Evolutionary conservation across 2,113 vertebrate genomes (phyloP), one percentile per base, ranked within the genome.

Genomic region (Esox niger): DNA sequence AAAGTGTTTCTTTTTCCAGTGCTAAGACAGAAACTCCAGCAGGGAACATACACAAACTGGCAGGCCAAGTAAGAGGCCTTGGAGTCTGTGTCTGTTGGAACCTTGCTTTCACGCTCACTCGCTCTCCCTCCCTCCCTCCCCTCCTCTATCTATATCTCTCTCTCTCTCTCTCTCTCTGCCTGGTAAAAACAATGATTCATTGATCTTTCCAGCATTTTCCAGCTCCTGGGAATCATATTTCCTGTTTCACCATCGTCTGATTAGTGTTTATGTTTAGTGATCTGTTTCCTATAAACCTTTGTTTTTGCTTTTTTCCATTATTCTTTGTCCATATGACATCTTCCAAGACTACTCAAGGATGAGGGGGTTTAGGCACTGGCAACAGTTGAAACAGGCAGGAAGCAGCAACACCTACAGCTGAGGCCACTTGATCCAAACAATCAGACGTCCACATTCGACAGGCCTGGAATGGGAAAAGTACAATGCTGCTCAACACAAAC

Each of bases 241-340:
- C 87, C 86, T 90, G 80, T 89, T 87, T 81, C 85, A 81, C 73
- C 83, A 80, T 87, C 79, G 84, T 80, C 80, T 90, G 86, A 90
- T 90, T 87, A 78, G 85, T 90, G 88, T 91, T 90, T 88, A 90
- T 86, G 80, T 88, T 87, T 82, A 76, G 72, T 52, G 87, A 82
- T 88, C 87, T 91, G 88, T 88, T 90, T 87, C 83, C 75, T 77
- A 85, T 86, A 84, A 82, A 63, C 70, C 64, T 77, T 84, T 77
- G 74, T 71, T 86, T 86, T 81, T 66, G 30, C 20, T 27, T 17
- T 69, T 79, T 21, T 10, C 59, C 27, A 15, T 46, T 64, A 29
- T 30, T 72, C 65, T 49, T 84, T 79, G 80, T 85, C 79, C 38
- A n/a, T 46, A 43, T 70, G 67, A 83, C 74, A 75, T 58, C 69